Base-by-base conservation (phyloP, 1,140 invertebrate species). In the Brachionus asplanchnoidis region DNA sequence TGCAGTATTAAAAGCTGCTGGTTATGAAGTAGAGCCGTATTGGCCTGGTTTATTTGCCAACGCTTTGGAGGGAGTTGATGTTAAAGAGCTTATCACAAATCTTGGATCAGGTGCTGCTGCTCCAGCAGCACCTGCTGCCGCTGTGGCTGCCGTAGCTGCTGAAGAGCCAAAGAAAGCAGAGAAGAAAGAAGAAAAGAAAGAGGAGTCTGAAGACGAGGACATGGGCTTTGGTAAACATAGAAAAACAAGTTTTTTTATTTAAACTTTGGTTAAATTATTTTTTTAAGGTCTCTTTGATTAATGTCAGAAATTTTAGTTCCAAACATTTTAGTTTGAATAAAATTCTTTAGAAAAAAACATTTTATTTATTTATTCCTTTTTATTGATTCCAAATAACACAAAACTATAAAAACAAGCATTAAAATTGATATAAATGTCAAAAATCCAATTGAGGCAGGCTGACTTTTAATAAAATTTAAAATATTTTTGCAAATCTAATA, bases 21-120 rank as follows among this genome's bases (percentile, higher is more conserved):
- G 93, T 88, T 96, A 99, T 84, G 94, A 95, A 70, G 94, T 99
- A 28, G 98, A 99, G 89, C 97, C 97, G 17, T 99, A 98, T 91
- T 99, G 98, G 98, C 96, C 97, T 80, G 90, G 95, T 88, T 92
- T 99, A 32, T 99, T 99, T 90, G 95, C 97, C 85, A 98, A 98
- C 90, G 95, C 97, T 60, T 91, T 99, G 78, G 96, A 99, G 91
- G 95, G 95, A 84, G 90, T 98, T 83, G 96, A 98, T 88, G 93
- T 99, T 32, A 96, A 95, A 89, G 94, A 96, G 66, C 90, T 99
- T 86, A 96, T 99, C 89, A 95, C 94, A 78, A 98, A 95, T 88
- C 94, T 99, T 87, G 95, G 96, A 26, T 94, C 94, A 82, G 95
- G 95, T 85, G 96, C 95, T 85, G 96, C 95, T 86, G 92, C 93